Evolutionary conservation across 1,140 invertebrate species (phyloP).

Genomic region (Ceratina japonica): DNA sequence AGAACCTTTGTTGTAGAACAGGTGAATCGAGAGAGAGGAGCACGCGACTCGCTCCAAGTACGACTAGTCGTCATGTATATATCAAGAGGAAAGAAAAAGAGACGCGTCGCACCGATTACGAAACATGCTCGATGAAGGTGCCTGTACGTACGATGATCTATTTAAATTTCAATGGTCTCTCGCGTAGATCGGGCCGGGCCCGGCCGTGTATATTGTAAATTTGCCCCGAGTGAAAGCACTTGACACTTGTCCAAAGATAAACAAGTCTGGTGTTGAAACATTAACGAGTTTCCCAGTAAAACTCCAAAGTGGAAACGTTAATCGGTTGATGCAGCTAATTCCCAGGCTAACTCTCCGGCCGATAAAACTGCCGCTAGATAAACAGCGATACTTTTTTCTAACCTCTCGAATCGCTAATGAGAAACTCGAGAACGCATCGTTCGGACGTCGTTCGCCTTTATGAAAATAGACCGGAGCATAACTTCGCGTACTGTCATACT

Average conservation of each 20-base stretch:
- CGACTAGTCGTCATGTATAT: background rate
- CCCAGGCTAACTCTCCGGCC: too few species aligned
- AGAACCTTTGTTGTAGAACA: too few species aligned
- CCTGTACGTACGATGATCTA: background rate
- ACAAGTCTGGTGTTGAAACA: conserved; percentile 6
- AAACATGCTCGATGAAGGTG: background rate
- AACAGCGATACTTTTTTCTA: background rate
- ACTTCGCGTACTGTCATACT: too few species aligned
- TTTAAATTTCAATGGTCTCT: conserved; percentile 33
- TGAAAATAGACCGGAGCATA: too few species aligned
- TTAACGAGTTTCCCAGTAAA: conserved; percentile 6
- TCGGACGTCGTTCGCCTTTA: too few species aligned
- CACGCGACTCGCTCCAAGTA: too few species aligned
- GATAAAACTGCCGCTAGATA: too few species aligned
- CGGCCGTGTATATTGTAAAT: conserved; percentile 1
- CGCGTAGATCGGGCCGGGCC: background rate
- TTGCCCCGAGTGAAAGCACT: background rate
- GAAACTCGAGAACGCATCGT: too few species aligned
- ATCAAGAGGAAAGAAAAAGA: background rate
- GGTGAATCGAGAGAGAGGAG: too few species aligned
- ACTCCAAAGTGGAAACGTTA: conserved; percentile 8
- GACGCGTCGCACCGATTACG: background rate
- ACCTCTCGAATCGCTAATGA: too few species aligned
- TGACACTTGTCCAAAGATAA: conserved; percentile 19
- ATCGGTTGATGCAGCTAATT: conserved; percentile 11